These are phyloP conservation scores for Triplophysa dalaica DNA, from an alignment of 2,113 vertebrate genomes.

Conservation along the genomic window DNA sequence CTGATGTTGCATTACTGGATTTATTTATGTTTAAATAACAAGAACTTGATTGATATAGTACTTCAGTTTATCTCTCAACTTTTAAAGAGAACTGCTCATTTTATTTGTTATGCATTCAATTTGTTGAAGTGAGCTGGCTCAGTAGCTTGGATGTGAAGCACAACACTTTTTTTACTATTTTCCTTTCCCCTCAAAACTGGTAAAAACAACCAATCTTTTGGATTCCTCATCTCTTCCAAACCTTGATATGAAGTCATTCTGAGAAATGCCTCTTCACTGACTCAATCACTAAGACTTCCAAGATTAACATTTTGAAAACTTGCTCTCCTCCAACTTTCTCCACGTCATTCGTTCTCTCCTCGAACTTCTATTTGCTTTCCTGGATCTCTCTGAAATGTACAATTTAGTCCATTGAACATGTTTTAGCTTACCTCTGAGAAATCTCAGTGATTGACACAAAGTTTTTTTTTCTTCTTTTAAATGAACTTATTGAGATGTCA, in stretches of 20 bases:
- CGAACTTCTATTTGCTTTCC: slow-evolving; percentile 1
- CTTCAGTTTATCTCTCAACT: background rate
- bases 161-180: background rate
- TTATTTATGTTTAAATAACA: background rate
- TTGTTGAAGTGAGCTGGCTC: background rate
- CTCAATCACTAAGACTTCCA: slow-evolving; percentile 14
- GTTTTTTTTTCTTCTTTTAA: slow-evolving; percentile 10
- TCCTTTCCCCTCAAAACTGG: background rate
- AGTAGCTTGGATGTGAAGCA: background rate
- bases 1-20: background rate
- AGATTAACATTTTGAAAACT: slow-evolving; percentile 35
- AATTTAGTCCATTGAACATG: slow-evolving; percentile 8
- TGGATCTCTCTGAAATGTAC: background rate
- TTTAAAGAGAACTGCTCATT: no score
- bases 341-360: background rate
- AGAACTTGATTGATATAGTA: background rate
- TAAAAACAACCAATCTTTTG: slow-evolving; percentile 3
- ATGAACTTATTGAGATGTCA: slow-evolving; percentile 33
- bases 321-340: background rate
- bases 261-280: slow-evolving; percentile 35
- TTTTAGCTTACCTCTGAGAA: background rate
- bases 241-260: slow-evolving; percentile 4
- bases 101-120: background rate
- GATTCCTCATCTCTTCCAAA: background rate
- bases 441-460: background rate